phyloP scores from a whole-genome alignment of 2,113 vertebrate genomes.

The Lasiurus borealis region DNA sequence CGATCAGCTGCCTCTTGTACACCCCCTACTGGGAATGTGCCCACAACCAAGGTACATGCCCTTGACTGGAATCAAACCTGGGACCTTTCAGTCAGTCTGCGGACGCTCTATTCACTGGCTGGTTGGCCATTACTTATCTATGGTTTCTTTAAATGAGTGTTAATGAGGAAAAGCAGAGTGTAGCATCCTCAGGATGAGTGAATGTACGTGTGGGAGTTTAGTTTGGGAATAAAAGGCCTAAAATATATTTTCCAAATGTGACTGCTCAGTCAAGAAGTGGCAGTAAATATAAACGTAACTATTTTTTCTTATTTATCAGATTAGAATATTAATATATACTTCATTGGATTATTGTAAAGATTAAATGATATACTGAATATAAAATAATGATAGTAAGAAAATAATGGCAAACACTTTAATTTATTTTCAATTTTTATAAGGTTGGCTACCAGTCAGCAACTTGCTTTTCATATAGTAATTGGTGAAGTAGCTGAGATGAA shows the following conservation, averaged over 20 bases:
- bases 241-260: background rate
- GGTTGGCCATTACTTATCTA: background rate
- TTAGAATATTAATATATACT: background rate
- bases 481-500: background rate
- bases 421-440: background rate
- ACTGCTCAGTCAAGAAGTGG: background rate
- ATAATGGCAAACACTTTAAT: background rate
- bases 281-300: background rate
- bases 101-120: too few relatives aligned
- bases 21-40: too few relatives aligned
- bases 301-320: background rate
- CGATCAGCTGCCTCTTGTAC: too few relatives aligned
- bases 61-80: too few relatives aligned
- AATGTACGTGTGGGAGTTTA: background rate
- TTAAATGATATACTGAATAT: background rate
- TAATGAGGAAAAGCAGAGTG: background rate
- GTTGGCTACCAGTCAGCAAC: background rate
- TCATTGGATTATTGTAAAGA: background rate
- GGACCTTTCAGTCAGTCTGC: too few relatives aligned
- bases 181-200: background rate
- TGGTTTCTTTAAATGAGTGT: background rate
- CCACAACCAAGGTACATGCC: too few relatives aligned
- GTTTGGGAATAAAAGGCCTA: background rate
- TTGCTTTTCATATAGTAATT: background rate
- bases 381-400: background rate